Evolutionary conservation across 2,113 vertebrate genomes (phyloP).

Genomic region (Tiliqua scincoides): DNA sequence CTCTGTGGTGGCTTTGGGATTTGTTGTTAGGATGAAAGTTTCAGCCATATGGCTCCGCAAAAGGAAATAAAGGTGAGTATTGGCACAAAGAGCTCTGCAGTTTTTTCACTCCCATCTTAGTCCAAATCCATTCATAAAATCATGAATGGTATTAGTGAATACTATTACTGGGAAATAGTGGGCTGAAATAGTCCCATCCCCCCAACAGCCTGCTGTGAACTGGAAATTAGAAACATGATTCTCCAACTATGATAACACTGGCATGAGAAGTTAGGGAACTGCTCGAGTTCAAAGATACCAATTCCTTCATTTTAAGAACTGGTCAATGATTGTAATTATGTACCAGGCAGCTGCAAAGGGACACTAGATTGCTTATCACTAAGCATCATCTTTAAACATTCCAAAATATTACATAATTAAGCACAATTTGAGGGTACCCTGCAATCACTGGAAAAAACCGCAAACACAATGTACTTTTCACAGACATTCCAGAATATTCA

Average conservation of each 20-base stretch:
- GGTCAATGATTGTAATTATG: constrained; percentile 38
- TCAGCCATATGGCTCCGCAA: constrained; percentile 23
- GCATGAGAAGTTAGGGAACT: constrained; percentile 44
- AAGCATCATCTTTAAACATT: constrained; percentile 49
- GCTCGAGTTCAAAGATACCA: constrained; percentile 59
- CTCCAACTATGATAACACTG: constrained; percentile 30
- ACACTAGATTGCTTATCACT: constrained; percentile 38
- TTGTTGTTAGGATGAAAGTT: constrained; percentile 47
- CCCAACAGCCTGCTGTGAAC: constrained; percentile 62
- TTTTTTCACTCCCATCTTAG: constrained; percentile 31
- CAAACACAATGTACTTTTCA: constrained; percentile 31
- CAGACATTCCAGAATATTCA: constrained; percentile 38
- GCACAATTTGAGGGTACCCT: constrained; percentile 57
- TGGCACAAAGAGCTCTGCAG: constrained; percentile 49
- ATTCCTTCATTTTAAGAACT: constrained; percentile 50
- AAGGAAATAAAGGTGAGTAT: constrained; percentile 21
- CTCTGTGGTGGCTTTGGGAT: constrained; percentile 44
- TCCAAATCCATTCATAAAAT: constrained; percentile 34
- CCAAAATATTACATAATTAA: constrained; percentile 55
- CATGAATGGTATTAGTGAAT: constrained; percentile 2
- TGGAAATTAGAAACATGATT: background rate
- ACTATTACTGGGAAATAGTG: background rate
- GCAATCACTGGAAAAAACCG: constrained; percentile 44
- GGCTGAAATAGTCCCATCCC: constrained; percentile 30
- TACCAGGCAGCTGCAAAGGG: constrained; percentile 42